Percentiles rank a stretch among this genome's conserved stretches.
Evolutionary conservation across 1,140 invertebrate species (phyloP).

Genomic region (Mycetomoellerius zeteki): DNA sequence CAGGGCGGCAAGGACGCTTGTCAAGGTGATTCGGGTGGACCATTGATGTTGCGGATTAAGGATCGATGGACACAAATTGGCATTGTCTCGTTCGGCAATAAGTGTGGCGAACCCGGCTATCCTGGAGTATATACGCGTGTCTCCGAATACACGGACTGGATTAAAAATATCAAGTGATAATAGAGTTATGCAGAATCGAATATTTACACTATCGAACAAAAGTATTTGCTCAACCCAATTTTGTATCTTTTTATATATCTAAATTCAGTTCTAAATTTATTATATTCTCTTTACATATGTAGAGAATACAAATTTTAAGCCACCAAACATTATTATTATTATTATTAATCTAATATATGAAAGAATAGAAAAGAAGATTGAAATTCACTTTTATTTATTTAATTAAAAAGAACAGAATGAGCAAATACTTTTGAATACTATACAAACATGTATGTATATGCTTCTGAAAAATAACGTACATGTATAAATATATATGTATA

Average conservation of each 20-base stretch:
- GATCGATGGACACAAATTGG: slow-evolving; percentile 95
- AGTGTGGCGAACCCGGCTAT: slow-evolving; percentile 95
- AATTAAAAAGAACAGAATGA: no score
- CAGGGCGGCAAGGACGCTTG: slow-evolving; percentile 97
- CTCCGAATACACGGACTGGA: slow-evolving; percentile 89
- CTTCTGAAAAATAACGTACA: slow-evolving; percentile 8
- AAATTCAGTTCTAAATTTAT: no score
- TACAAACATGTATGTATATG: background rate
- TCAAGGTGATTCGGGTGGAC: slow-evolving; percentile 93
- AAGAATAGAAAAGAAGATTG: no score
- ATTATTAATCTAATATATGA: no score
- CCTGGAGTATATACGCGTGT: slow-evolving; percentile 93
- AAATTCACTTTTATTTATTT: no score
- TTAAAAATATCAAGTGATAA: slow-evolving; percentile 86
- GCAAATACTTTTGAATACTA: no score
- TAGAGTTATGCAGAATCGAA: slow-evolving; percentile 17
- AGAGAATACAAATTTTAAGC: no score
- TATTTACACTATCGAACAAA: background rate
- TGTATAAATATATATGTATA: background rate
- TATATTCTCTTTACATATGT: no score
- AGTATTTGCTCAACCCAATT: no score
- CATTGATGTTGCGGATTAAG: slow-evolving; percentile 93
- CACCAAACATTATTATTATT: no score
- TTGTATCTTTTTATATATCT: no score
- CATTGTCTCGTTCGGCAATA: slow-evolving; percentile 96